Evolutionary conservation across 1,140 invertebrate species (phyloP).

Genomic region (Chironomus striatipennis): DNA sequence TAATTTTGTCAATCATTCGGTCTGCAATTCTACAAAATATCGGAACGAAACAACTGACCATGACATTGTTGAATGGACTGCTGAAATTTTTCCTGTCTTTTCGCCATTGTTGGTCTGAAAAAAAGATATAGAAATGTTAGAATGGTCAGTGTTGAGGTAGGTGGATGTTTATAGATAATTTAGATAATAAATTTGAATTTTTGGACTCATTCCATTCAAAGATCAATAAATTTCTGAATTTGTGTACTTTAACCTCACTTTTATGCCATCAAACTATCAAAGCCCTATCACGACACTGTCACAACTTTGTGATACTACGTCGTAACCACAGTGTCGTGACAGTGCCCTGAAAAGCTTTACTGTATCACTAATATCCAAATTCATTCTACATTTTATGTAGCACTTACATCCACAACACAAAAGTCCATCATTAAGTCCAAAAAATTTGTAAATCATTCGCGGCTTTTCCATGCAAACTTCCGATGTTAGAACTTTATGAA

Average conservation of each 20-base stretch:
- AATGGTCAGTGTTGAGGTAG: not conserved
- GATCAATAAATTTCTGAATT: no score
- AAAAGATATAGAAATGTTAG: not conserved
- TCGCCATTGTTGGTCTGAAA: not conserved
- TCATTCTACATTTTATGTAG: no score
- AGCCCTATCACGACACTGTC: no score
- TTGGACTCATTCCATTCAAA: no score
- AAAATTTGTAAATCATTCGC: not conserved
- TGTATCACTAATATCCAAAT: no score
- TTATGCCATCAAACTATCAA: no score
- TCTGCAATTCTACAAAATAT: not conserved
- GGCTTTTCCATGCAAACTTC: not conserved
- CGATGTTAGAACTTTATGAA: not conserved
- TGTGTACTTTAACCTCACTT: no score
- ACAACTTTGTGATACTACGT: no score
- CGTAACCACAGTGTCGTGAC: no score
- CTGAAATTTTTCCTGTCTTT: not conserved
- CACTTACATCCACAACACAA: constrained; percentile 1
- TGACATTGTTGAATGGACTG: not conserved
- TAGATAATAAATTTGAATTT: no score
- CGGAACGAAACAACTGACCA: not conserved
- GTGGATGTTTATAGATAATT: no score
- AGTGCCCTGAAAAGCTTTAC: no score
- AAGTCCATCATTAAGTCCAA: not conserved
- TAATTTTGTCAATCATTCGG: not conserved